These are phyloP conservation scores for Irena cyanogastra DNA, from an alignment of 2,113 vertebrate species.

Conservation along the genomic window DNA sequence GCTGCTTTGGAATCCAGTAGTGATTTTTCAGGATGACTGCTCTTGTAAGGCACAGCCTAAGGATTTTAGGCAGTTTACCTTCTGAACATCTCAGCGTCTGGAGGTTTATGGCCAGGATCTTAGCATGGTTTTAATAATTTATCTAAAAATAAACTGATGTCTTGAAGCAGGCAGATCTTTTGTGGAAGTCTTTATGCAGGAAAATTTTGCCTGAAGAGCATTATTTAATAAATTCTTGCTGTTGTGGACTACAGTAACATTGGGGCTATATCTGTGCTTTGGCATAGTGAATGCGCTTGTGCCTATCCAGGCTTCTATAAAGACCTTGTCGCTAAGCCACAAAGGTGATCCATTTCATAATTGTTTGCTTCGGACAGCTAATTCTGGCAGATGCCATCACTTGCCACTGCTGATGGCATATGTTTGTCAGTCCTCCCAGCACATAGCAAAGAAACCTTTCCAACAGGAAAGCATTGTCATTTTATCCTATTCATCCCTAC, in stretches of 20 bases:
- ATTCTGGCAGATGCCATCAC: neutral
- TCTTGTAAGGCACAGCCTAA: neutral
- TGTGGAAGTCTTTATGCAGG: neutral
- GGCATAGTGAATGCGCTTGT: neutral
- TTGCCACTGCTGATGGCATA: neutral
- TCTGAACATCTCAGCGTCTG: neutral
- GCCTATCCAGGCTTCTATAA: neutral
- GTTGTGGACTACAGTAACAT: neutral
- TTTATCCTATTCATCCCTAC: slow-evolving; percentile 40
- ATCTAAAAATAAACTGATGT: neutral
- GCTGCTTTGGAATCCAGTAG: neutral
- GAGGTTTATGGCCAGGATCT: neutral
- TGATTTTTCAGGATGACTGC: neutral
- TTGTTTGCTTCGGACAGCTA: neutral
- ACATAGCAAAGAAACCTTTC: neutral
- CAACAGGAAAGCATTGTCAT: slow-evolving; percentile 22
- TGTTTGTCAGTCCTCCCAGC: neutral
- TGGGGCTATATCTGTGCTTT: neutral
- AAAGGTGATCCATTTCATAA: neutral
- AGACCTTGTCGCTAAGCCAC: neutral
- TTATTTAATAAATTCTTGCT: neutral
- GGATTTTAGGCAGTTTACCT: neutral
- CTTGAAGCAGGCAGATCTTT: neutral
- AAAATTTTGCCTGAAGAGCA: neutral
- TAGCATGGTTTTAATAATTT: neutral